Evolutionary conservation across 2,888 invertebrate species (phyloP).

Genomic region (Calameuta pallipes): DNA sequence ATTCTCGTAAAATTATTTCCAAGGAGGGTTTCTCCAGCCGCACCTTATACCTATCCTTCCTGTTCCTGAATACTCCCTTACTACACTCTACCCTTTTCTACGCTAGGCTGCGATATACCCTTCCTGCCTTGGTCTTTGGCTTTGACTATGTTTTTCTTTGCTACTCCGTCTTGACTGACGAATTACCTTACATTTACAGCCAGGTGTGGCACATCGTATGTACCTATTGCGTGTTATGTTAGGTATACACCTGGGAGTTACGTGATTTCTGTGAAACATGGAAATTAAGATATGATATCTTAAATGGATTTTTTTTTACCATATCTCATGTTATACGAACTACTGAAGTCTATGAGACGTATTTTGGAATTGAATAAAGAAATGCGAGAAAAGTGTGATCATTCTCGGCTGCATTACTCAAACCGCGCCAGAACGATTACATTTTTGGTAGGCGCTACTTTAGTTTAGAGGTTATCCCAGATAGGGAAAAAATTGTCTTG

Average conservation of each 20-base stretch:
- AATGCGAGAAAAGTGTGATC: neutral
- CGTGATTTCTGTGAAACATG: neutral
- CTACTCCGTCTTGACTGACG: neutral
- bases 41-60: neutral
- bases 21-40: conserved; percentile 23
- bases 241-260: neutral
- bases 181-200: neutral
- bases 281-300: neutral
- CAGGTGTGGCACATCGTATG: neutral
- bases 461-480: conserved; percentile 54
- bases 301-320: neutral
- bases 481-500: conserved; percentile 53
- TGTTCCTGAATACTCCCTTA: neutral
- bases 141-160: conserved; percentile 12
- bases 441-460: conserved; percentile 33
- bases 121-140: neutral
- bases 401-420: neutral
- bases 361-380: neutral
- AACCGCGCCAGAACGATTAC: neutral
- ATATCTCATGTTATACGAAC: neutral
- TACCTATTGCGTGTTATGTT: neutral
- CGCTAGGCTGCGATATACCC: neutral
- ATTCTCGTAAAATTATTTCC: conserved; percentile 46
- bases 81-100: neutral
- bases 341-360: neutral